phyloP scores from a whole-genome alignment of 2,888 invertebrate species.

The Eulithis prunata region DNA sequence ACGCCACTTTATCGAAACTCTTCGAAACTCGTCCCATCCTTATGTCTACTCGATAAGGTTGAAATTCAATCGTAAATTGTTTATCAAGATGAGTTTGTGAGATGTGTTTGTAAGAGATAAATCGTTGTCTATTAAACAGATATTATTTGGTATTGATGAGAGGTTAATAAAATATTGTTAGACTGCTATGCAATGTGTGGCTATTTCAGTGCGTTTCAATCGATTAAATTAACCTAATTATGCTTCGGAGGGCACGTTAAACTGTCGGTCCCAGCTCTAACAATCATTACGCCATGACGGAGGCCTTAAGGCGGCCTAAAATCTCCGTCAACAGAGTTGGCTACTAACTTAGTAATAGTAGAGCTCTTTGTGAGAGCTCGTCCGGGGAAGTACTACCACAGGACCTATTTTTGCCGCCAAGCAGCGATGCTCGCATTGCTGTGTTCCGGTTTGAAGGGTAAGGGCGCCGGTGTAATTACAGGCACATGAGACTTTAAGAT shows the following conservation, averaged over 20 bases:
- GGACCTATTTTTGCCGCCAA: too few species aligned
- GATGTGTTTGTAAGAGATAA: slow-evolving; percentile 61
- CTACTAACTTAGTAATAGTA: too few species aligned
- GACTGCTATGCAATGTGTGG: slow-evolving; percentile 56
- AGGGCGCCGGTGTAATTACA: too few species aligned
- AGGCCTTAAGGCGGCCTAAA: too few species aligned
- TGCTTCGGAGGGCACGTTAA: background rate
- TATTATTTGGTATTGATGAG: slow-evolving; percentile 74
- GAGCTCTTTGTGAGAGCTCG: too few species aligned
- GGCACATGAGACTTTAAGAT: too few species aligned
- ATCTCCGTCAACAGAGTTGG: too few species aligned
- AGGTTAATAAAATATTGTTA: slow-evolving; percentile 80
- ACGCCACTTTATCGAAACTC: slow-evolving; percentile 34
- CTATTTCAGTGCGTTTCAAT: slow-evolving; percentile 53
- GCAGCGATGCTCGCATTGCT: too few species aligned
- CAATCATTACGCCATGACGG: too few species aligned
- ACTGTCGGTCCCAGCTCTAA: too few species aligned
- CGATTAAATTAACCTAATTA: slow-evolving; percentile 32
- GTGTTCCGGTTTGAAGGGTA: too few species aligned
- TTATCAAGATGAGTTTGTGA: slow-evolving; percentile 26
- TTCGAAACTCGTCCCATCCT: background rate
- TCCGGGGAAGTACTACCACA: too few species aligned
- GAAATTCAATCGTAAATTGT: slow-evolving; percentile 29
- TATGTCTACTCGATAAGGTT: slow-evolving; percentile 35
- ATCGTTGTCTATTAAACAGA: slow-evolving; percentile 80